phyloP scores from a whole-genome alignment of 2,888 invertebrate species.

The Pelosia muscerda region DNA sequence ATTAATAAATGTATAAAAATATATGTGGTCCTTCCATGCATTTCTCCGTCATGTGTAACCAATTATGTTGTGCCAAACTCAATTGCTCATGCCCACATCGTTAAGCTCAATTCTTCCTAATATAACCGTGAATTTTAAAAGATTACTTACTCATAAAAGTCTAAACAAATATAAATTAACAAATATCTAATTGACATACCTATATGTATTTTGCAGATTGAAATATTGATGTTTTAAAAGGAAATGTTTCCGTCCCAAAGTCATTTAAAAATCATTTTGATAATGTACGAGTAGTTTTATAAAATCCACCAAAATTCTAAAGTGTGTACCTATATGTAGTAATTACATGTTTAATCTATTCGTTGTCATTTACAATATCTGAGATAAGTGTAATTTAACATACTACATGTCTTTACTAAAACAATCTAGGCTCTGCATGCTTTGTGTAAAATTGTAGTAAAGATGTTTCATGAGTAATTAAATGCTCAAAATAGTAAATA shows the following conservation, averaged over 20 bases:
- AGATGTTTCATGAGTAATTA: constrained; percentile 62
- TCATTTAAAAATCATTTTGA: constrained; percentile 78
- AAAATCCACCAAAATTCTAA: constrained; percentile 59
- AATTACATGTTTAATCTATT: constrained; percentile 60
- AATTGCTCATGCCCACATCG: constrained; percentile 42
- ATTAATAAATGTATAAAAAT: constrained; percentile 32
- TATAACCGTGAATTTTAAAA: constrained; percentile 18
- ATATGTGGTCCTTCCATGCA: constrained; percentile 35
- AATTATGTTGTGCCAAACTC: constrained; percentile 57
- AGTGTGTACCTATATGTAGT: constrained; percentile 35
- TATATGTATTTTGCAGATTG: constrained; percentile 49
- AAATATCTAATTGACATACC: constrained; percentile 23
- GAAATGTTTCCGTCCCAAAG: constrained; percentile 85
- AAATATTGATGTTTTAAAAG: constrained; percentile 61
- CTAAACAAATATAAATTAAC: constrained; percentile 32
- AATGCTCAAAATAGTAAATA: constrained; percentile 73
- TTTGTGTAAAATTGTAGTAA: constrained; percentile 62
- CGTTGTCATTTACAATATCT: constrained; percentile 47
- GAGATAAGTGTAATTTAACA: constrained; percentile 53
- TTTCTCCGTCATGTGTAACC: constrained; percentile 39
- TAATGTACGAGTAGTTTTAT: constrained; percentile 63
- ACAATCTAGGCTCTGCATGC: constrained; percentile 62
- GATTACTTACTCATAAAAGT: constrained; percentile 16
- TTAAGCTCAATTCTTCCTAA: constrained; percentile 41
- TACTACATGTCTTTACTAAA: constrained; percentile 24